Percentiles rank a stretch among this genome's conserved stretches.
These are phyloP conservation scores for Epinotia nisella DNA, from an alignment of 2,888 invertebrate genomes.

Conservation along the genomic window DNA sequence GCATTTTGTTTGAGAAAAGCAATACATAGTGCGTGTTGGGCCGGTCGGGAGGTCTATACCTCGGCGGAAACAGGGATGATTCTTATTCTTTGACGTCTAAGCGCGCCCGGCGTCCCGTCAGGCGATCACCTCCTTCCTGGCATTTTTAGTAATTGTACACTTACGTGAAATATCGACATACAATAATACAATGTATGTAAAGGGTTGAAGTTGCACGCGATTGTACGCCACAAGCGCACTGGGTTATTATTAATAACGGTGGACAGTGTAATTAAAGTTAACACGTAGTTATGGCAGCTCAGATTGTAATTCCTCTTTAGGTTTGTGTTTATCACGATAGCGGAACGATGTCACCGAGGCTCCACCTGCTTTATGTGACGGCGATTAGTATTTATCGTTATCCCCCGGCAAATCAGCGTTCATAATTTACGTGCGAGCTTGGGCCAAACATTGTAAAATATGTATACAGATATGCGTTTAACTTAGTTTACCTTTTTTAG, in stretches of 20 bases:
- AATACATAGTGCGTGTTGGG: no score
- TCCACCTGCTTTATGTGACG: constrained; percentile 53
- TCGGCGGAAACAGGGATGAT: no score
- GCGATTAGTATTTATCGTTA: constrained; percentile 44
- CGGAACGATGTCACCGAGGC: constrained; percentile 50
- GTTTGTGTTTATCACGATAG: constrained; percentile 52
- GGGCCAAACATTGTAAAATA: neutral
- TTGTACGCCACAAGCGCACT: constrained; percentile 44
- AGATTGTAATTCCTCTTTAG: constrained; percentile 76
- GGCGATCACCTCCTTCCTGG: no score
- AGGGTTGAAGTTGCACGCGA: constrained; percentile 34
- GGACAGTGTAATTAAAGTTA: constrained; percentile 66
- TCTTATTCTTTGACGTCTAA: no score
- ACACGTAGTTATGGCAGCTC: constrained; percentile 66
- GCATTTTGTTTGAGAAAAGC: no score
- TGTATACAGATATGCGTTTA: neutral
- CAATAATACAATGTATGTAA: constrained; percentile 10
- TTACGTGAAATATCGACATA: neutral
- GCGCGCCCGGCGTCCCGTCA: no score
- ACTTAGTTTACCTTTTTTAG: neutral
- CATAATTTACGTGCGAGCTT: neutral
- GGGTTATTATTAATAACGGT: constrained; percentile 63
- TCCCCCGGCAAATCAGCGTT: constrained; percentile 18
- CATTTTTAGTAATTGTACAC: no score
- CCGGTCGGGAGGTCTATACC: no score